phyloP scores from a whole-genome alignment of 1,140 invertebrate genomes.

The Zaprionus ghesquierei region DNA sequence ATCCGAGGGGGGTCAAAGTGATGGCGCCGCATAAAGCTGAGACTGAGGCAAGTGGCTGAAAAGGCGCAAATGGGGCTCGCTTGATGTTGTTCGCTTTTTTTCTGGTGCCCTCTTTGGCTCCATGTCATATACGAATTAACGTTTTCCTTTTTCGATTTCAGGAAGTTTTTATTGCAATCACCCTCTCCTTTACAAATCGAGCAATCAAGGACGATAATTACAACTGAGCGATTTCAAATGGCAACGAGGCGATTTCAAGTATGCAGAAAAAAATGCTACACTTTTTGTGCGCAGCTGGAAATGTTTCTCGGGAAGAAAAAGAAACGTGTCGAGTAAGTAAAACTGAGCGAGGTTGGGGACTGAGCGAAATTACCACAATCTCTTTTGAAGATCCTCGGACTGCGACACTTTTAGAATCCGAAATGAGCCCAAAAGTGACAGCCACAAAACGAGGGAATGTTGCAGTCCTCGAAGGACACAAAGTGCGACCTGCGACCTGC shows the following conservation, averaged over 20 bases:
- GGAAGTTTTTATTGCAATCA: not conserved
- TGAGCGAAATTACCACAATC: not conserved
- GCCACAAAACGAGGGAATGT: constrained; percentile 17
- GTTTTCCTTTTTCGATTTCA: not conserved
- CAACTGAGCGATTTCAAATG: not conserved
- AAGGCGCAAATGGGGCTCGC: not conserved
- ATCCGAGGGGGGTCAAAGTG: not conserved
- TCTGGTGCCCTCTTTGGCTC: not conserved
- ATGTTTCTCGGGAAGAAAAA: no score
- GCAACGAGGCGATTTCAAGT: not conserved
- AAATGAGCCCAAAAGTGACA: constrained; percentile 41
- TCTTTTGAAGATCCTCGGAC: constrained; percentile 26
- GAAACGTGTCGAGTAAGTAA: no score
- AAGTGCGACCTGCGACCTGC: constrained; percentile 17
- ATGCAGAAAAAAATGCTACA: no score
- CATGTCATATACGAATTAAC: not conserved
- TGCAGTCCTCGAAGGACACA: constrained; percentile 24
- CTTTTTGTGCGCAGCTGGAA: no score
- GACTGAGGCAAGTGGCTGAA: not conserved
- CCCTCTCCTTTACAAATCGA: not conserved
- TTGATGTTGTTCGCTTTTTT: not conserved
- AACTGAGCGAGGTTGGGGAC: not conserved
- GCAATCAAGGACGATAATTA: not conserved
- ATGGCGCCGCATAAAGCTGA: not conserved
- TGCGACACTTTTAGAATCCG: constrained; percentile 49